A percentile compares a stretch with the other conserved stretches of the same genome.
Evolutionary conservation across 2,888 invertebrate genomes (phyloP).

Genomic region (Cerastis rubricosa): DNA sequence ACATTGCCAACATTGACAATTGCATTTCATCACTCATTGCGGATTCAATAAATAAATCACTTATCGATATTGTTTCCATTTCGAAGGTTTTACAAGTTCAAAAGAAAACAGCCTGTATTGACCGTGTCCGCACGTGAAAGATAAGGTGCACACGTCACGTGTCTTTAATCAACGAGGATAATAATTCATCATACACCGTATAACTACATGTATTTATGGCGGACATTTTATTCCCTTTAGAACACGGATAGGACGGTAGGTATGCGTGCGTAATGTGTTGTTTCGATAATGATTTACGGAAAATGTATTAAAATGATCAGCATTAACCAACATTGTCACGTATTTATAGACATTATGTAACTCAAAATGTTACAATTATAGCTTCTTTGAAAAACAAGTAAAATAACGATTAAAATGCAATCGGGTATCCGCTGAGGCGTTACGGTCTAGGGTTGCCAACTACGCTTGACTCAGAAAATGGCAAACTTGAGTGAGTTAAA

Average conservation of each 20-base stretch:
- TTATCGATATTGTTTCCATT: background rate
- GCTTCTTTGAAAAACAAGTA: slow-evolving; percentile 31
- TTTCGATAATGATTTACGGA: slow-evolving; percentile 39
- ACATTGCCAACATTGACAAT: too few relatives aligned
- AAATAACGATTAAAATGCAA: slow-evolving; percentile 32
- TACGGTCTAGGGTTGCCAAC: slow-evolving; percentile 10
- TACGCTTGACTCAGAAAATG: background rate
- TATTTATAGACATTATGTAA: slow-evolving; percentile 46
- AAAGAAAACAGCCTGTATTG: background rate
- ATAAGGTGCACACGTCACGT: slow-evolving; percentile 4
- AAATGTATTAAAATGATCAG: slow-evolving; percentile 53
- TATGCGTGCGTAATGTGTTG: slow-evolving; percentile 32
- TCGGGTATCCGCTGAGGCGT: slow-evolving; percentile 9
- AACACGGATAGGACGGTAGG: background rate
- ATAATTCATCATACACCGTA: background rate
- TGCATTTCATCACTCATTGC: too few relatives aligned
- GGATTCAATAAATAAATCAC: too few relatives aligned
- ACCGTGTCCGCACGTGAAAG: background rate
- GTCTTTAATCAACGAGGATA: slow-evolving; percentile 23
- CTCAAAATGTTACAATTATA: slow-evolving; percentile 27
- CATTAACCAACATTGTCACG: slow-evolving; percentile 27
- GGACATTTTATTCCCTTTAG: slow-evolving; percentile 21
- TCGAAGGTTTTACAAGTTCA: background rate
- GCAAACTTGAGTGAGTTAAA: background rate
- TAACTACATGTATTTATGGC: background rate